Conservation (phyloP, 2,797 vertebrate genomes). For the Galago senegalensis region DNA sequence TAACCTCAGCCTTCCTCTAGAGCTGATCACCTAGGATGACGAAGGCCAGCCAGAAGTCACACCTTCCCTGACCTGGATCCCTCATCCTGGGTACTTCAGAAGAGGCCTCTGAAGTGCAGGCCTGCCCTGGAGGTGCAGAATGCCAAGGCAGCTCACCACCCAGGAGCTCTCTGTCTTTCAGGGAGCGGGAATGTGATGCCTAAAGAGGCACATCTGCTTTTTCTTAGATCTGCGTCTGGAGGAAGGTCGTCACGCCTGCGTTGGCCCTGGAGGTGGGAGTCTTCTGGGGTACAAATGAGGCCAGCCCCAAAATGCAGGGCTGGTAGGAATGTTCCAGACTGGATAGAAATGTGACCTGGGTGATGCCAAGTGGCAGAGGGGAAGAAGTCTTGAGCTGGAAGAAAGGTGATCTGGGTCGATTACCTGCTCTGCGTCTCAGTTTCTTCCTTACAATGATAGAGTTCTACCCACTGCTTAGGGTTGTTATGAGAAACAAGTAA, state of each 20-base stretch:
- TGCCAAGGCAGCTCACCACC: rapidly evolving
- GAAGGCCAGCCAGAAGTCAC: not conserved
- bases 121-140: not conserved
- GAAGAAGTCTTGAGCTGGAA: not conserved
- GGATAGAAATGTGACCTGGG: not conserved
- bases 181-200: not conserved
- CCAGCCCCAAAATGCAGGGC: not conserved
- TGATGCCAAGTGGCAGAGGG: rapidly evolving
- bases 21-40: not conserved
- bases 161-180: not conserved
- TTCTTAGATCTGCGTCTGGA: not conserved
- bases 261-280: not conserved
- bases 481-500: not conserved
- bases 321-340: not conserved
- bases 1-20: not conserved
- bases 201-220: not conserved
- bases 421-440: not conserved
- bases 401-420: not conserved
- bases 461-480: not conserved
- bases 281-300: not conserved
- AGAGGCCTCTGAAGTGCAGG: not conserved
- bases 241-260: not conserved
- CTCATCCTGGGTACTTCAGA: not conserved
- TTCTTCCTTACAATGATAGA: not conserved
- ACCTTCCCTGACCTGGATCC: not conserved